Evolutionary conservation across 2,888 invertebrate genomes (phyloP).

Genomic region (Frankliniella intonsa): DNA sequence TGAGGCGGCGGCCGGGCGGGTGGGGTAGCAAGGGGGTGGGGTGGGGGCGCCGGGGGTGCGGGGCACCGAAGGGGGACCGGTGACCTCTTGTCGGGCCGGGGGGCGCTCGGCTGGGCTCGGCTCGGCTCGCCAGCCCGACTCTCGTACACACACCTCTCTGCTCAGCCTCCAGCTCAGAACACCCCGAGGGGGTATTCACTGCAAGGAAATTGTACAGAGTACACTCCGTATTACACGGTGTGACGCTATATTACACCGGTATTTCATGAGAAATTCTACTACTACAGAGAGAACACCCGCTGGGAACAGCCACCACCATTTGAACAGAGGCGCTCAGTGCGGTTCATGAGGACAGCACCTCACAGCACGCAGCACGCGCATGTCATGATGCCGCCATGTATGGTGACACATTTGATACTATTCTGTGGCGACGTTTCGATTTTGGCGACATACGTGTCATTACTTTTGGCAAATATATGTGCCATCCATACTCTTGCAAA

Average conservation of each 20-base stretch:
- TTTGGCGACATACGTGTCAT: too few species aligned
- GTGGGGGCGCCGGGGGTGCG: background rate
- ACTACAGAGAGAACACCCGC: too few species aligned
- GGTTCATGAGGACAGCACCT: too few species aligned
- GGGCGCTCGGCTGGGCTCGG: background rate
- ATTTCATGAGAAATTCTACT: background rate
- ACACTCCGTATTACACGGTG: background rate
- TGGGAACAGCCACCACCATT: too few species aligned
- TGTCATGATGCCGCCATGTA: too few species aligned
- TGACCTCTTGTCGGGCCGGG: background rate
- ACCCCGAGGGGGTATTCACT: background rate
- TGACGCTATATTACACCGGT: background rate
- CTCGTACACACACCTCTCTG: background rate
- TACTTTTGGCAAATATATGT: too few species aligned
- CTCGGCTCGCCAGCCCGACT: background rate
- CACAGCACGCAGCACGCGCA: too few species aligned
- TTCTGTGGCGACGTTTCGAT: too few species aligned
- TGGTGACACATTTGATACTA: too few species aligned
- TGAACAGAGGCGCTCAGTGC: too few species aligned
- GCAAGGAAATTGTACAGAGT: background rate
- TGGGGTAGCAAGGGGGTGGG: background rate
- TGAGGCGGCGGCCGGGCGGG: background rate
- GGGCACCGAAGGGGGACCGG: constrained; percentile 1
- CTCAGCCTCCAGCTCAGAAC: background rate
- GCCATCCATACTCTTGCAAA: too few species aligned